Percentiles rank a stretch among this genome's conserved stretches.
Conservation (phyloP, 2,888 invertebrate genomes). For the Bellardia bayeri region DNA sequence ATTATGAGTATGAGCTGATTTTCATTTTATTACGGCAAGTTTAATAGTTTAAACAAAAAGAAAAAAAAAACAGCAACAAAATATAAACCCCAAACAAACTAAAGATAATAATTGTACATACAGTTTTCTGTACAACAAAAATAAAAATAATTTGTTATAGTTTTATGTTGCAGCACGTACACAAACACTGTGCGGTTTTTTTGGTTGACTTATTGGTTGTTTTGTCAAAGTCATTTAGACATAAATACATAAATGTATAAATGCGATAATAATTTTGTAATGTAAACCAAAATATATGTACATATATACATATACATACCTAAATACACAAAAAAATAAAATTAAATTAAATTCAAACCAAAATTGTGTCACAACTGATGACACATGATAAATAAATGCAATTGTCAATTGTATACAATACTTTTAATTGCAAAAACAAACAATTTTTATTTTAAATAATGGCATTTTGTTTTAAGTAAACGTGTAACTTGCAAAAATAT, state of each 20-base stretch:
- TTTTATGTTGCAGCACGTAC: neutral
- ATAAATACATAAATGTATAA: constrained; percentile 28
- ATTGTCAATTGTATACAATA: neutral
- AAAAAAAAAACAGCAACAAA: neutral
- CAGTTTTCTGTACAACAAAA: neutral
- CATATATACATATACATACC: too few species aligned
- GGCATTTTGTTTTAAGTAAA: neutral
- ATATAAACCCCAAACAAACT: neutral
- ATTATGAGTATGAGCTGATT: constrained; percentile 17
- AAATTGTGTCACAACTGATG: constrained; percentile 70
- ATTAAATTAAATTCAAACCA: constrained; percentile 8
- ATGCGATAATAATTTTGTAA: constrained; percentile 61
- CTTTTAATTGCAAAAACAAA: neutral
- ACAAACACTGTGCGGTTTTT: neutral
- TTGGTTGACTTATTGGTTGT: neutral
- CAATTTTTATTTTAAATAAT: neutral
- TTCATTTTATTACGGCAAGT: constrained; percentile 18
- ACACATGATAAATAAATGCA: constrained; percentile 50
- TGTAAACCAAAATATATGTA: constrained; percentile 49
- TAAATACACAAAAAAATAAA: neutral
- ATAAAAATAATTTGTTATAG: constrained; percentile 21
- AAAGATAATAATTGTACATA: constrained; percentile 4
- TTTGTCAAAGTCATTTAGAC: constrained; percentile 51
- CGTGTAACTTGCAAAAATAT: neutral
- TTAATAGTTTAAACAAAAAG: constrained; percentile 2